Percentiles rank a stretch among this genome's conserved stretches.
phyloP scores from a whole-genome alignment of 2,113 vertebrate species.

The Echinops telfairi region DNA sequence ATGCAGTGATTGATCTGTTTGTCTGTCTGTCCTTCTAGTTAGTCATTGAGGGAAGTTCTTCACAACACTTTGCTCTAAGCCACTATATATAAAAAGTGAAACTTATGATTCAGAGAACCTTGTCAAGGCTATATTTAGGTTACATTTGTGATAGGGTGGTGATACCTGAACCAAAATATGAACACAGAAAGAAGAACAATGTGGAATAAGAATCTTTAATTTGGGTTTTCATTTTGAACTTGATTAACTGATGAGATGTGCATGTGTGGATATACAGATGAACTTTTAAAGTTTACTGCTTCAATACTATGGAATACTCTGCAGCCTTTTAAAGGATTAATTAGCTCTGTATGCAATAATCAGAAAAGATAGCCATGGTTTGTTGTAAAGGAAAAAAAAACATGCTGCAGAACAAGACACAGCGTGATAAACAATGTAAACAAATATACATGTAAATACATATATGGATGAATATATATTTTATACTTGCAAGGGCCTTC shows the following conservation, averaged over 20 bases:
- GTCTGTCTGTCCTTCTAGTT: not conserved
- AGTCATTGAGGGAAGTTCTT: not conserved
- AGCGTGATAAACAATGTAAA: not conserved
- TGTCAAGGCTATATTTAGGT: not conserved
- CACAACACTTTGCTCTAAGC: not conserved
- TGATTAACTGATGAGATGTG: not conserved
- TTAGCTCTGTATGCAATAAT: not conserved
- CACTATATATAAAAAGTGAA: not conserved
- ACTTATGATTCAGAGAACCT: not conserved
- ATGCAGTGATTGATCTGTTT: not conserved
- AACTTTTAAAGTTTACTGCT: not conserved
- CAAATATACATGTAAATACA: not conserved
- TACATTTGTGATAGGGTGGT: not conserved
- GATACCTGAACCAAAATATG: not conserved
- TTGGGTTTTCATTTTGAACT: not conserved
- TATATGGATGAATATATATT: not conserved
- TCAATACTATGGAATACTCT: not conserved
- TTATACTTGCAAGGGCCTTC: not conserved
- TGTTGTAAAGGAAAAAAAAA: slow-evolving; percentile 45
- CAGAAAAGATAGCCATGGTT: not conserved
- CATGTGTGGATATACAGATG: not conserved
- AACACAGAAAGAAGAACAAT: not conserved
- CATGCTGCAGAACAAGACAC: not conserved
- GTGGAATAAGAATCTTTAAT: not conserved
- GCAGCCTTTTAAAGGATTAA: not conserved